phyloP scores from a whole-genome alignment of 2,888 invertebrate species.

The Dromius quadrimaculatus region DNA sequence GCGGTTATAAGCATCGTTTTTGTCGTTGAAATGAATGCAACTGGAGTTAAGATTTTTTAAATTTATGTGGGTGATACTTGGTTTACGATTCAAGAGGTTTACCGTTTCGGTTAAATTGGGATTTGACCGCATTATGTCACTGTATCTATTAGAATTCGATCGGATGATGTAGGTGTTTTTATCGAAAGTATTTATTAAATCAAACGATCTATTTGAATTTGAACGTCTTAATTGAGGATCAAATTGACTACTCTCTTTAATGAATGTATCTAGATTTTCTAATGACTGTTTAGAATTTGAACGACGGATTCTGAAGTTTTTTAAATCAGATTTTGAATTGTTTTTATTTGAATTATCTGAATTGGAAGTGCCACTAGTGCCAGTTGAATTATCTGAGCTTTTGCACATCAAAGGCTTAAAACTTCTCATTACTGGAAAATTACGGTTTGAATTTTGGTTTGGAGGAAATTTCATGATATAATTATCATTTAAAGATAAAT shows the following conservation, averaged over 20 bases:
- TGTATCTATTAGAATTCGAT: constrained; percentile 30
- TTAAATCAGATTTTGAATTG: constrained; percentile 15
- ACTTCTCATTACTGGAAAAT: constrained; percentile 43
- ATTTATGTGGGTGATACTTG: constrained; percentile 49
- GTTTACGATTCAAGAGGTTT: constrained; percentile 54
- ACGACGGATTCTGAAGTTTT: constrained; percentile 60
- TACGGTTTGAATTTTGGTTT: constrained; percentile 10
- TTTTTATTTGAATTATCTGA: not conserved
- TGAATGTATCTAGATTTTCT: constrained; percentile 63
- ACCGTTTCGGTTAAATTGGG: constrained; percentile 57
- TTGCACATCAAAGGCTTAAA: constrained; percentile 45
- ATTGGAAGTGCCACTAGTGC: not conserved
- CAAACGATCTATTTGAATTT: constrained; percentile 61
- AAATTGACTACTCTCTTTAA: constrained; percentile 54
- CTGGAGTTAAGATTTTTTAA: constrained; percentile 50
- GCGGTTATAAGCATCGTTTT: constrained; percentile 53
- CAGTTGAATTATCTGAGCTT: not conserved
- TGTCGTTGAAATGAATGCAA: constrained; percentile 48
- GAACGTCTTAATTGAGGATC: constrained; percentile 60
- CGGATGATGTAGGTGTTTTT: constrained; percentile 41
- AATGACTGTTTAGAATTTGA: constrained; percentile 64
- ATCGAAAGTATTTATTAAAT: constrained; percentile 29
- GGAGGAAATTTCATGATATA: constrained; percentile 35
- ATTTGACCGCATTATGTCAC: constrained; percentile 56
- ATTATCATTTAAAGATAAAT: not conserved